A percentile compares a stretch with the other conserved stretches of the same genome.
Evolutionary conservation across 37 sponge, comb jelly and placozoan genomes (phyloP).

Genomic region (Corticium candelabrum): DNA sequence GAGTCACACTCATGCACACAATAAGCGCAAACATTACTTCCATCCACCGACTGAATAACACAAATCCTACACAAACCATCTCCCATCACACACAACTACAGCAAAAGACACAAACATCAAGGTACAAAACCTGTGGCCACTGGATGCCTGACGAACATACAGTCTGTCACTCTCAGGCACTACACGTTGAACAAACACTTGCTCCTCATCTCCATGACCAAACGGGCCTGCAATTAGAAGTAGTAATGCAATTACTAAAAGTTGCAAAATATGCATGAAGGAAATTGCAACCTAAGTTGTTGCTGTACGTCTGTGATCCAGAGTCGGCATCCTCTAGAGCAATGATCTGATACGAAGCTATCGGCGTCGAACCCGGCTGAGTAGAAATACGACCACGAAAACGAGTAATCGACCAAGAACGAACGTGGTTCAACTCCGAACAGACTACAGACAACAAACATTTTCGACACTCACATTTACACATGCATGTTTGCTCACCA

Average conservation of each 20-base stretch:
- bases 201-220: conserved; percentile 85
- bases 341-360: conserved; percentile 88
- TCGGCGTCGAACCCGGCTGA: conserved; percentile 88
- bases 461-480: not conserved
- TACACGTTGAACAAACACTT: conserved; percentile 82
- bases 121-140: conserved; percentile 52
- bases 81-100: conserved; percentile 9
- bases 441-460: conserved; percentile 11
- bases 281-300: not conserved
- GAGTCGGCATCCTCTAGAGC: conserved; percentile 77
- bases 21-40: conserved; percentile 71
- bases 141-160: conserved; percentile 66
- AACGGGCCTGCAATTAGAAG: conserved; percentile 55
- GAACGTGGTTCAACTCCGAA: conserved; percentile 64
- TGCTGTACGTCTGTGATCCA: not conserved
- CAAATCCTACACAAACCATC: conserved; percentile 55
- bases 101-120: conserved; percentile 6
- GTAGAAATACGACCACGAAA: conserved; percentile 94
- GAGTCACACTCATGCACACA: conserved; percentile 96
- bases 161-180: conserved; percentile 73
- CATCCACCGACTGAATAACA: conserved; percentile 80
- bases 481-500: conserved; percentile 18
- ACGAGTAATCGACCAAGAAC: conserved; percentile 88
- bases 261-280: not conserved
- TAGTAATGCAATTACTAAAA: not conserved